Conservation (phyloP, 1,140 invertebrate species). For the Penaeus indicus region DNA sequence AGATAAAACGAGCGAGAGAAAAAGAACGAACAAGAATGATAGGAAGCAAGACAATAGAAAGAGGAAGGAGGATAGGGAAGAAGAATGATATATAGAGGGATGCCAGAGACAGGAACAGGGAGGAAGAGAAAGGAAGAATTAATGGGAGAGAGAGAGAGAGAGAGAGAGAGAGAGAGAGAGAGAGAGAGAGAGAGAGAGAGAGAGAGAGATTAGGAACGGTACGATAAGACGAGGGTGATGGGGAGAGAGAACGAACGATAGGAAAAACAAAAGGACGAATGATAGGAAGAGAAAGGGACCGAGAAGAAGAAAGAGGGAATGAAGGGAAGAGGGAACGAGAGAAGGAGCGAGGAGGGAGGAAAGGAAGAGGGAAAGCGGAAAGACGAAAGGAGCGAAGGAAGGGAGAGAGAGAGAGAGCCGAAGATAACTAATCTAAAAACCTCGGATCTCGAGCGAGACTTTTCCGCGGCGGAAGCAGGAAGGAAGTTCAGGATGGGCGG, state of each 20-base stretch:
- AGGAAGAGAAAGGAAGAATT: neutral
- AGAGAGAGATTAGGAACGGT: neutral
- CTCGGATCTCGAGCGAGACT: too few relatives aligned
- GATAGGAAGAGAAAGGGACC: constrained; percentile 15
- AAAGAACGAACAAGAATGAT: too few relatives aligned
- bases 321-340: neutral
- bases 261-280: neutral
- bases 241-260: neutral
- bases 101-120: neutral
- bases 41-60: neutral
- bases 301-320: neutral
- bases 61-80: neutral
- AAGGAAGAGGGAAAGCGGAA: neutral
- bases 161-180: constrained; percentile 12
- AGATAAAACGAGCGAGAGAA: too few relatives aligned
- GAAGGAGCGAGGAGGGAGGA: neutral
- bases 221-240: neutral
- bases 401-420: neutral
- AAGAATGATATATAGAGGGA: neutral
- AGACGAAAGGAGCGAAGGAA: neutral
- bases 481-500: too few relatives aligned
- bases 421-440: neutral
- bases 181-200: constrained; percentile 9
- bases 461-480: too few relatives aligned
- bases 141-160: neutral